Evolutionary conservation across 1,140 invertebrate genomes (phyloP).

Genomic region (Polypedilum vanderplanki): DNA sequence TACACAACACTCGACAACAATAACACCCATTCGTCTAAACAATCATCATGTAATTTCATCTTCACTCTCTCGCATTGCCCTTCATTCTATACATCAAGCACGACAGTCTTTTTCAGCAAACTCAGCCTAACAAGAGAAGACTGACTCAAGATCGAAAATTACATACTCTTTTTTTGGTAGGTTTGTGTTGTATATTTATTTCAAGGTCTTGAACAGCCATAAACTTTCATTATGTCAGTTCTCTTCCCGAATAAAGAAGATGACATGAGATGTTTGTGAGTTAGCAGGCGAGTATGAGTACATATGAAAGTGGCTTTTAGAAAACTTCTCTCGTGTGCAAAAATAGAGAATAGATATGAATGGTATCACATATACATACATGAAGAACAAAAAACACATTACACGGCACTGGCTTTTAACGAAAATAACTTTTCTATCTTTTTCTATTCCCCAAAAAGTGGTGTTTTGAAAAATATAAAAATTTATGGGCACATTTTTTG

Average conservation of each 20-base stretch:
- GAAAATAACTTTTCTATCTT: neutral
- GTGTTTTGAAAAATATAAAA: constrained; percentile 23
- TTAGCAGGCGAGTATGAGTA: too few relatives aligned
- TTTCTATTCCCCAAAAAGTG: neutral
- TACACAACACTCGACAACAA: neutral
- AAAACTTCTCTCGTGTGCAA: too few relatives aligned
- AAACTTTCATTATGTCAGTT: constrained; percentile 15
- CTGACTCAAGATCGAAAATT: neutral
- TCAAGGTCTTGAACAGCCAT: constrained; percentile 10
- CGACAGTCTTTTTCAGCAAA: neutral
- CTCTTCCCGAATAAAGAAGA: neutral
- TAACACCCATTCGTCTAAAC: neutral
- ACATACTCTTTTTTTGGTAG: neutral
- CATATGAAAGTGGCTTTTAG: too few relatives aligned
- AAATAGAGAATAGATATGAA: too few relatives aligned
- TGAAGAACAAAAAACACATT: neutral
- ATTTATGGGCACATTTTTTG: constrained; percentile 20
- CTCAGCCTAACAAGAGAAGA: neutral
- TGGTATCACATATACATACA: neutral
- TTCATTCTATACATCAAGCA: neutral
- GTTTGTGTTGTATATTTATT: neutral
- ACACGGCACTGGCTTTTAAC: neutral
- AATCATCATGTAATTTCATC: constrained; percentile 15
- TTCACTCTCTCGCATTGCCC: neutral
- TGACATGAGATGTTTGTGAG: neutral